phyloP scores from a whole-genome alignment of 2,888 invertebrate genomes.

The Drosophila kambysellisi region DNA sequence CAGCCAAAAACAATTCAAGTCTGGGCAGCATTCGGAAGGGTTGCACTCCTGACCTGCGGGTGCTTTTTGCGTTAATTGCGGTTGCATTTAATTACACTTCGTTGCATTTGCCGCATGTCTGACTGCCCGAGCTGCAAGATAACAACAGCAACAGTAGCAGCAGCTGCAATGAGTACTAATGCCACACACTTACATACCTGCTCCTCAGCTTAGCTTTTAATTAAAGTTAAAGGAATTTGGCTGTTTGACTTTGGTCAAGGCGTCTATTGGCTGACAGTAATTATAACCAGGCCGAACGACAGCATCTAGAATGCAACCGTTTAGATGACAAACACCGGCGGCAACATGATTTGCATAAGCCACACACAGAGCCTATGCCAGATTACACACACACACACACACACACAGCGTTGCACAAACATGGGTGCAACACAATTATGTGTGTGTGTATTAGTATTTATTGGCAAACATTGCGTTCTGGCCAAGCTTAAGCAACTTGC shows the following conservation, averaged over 20 bases:
- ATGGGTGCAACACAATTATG: constrained; percentile 16
- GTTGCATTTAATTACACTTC: constrained; percentile 80
- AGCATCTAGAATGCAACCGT: not conserved
- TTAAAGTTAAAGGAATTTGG: constrained; percentile 71
- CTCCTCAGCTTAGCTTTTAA: constrained; percentile 61
- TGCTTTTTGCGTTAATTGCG: constrained; percentile 81
- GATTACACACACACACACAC: constrained; percentile 37
- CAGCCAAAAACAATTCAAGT: not conserved
- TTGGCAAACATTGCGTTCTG: constrained; percentile 4
- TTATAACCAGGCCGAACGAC: constrained; percentile 49
- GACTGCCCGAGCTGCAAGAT: constrained; percentile 16
- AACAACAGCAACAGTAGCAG: not conserved
- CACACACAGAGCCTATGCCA: constrained; percentile 32
- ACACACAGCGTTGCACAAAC: constrained; percentile 36
- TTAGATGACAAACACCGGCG: constrained; percentile 36
- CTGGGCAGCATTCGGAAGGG: constrained; percentile 9
- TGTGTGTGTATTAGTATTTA: constrained; percentile 30
- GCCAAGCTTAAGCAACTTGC: not conserved
- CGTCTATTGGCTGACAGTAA: constrained; percentile 33
- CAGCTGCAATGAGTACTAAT: not conserved
- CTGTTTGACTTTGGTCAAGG: constrained; percentile 29
- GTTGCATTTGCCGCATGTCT: constrained; percentile 63
- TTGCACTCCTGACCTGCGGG: constrained; percentile 61
- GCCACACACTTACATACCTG: constrained; percentile 20
- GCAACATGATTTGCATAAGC: constrained; percentile 59